These are phyloP conservation scores for Macrotus californicus DNA, from an alignment of 2,113 vertebrate genomes.

Conservation along the genomic window DNA sequence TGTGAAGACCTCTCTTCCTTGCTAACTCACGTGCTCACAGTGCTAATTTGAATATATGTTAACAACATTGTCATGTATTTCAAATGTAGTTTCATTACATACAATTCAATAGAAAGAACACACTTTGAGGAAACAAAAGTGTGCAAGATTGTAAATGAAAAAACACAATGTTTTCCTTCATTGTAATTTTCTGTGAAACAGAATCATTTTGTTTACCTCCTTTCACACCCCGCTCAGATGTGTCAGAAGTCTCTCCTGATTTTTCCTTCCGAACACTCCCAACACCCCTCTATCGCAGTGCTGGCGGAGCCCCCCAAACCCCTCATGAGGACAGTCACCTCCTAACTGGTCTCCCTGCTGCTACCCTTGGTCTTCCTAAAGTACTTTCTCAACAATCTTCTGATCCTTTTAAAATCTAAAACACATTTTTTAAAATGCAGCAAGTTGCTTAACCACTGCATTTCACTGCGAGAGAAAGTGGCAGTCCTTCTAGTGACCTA, in stretches of 20 bases:
- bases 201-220: not conserved
- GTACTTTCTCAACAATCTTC: not conserved
- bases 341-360: not conserved
- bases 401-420: not conserved
- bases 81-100: not conserved
- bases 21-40: not conserved
- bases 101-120: not conserved
- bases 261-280: not conserved
- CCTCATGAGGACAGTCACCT: not conserved
- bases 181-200: not conserved
- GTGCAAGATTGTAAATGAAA: not conserved
- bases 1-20: not conserved
- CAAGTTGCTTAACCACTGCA: not conserved
- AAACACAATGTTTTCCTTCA: not conserved
- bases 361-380: not conserved
- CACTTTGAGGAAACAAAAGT: not conserved
- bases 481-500: not conserved
- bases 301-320: rapidly evolving
- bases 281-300: rapidly evolving
- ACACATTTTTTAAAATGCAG: not conserved
- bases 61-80: not conserved
- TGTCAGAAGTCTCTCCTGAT: not conserved
- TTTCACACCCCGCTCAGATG: not conserved
- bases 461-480: not conserved
- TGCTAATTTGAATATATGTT: not conserved